Evolutionary conservation across 2,797 vertebrate species (phyloP), one percentile per base, ranked within the genome.

Genomic region (Bovichtus diacanthus): DNA sequence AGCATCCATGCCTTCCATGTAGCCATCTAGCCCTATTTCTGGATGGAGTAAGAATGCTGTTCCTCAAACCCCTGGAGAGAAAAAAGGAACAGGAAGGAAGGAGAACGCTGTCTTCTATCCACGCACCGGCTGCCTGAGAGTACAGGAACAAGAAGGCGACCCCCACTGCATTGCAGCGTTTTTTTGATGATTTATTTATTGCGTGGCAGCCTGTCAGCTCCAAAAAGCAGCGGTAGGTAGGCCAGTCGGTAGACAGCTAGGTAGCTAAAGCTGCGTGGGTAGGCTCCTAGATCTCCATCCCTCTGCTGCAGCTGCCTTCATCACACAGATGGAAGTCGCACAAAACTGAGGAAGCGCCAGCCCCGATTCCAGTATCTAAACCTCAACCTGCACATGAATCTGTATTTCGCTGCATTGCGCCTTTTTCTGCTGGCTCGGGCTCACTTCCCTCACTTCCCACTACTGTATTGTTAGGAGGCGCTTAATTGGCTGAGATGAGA

Each of bases 121-220:
- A 84, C 80, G 61, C 77, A 71, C 79, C 73, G 78, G 87, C 90
- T 85, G 90, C 86, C 84, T 86, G 82, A 83, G 81, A 90, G 81
- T 70, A 88, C 82, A 82, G 80, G 80, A 90, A 87, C 69, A 81
- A 66, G 38, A 87, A 83, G 27, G 81, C 81, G 85, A 92, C 90
- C 91, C 91, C 90, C 86, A 90, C 93, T 90, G 92, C 93, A 94
- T 87, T 94, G 93, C 93, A 94, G 93, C 83, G 82, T 87, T 90
- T 80, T 90, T 90, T 81, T 83, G 87, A 93, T 93, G 88, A 93
- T 93, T 93, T 94, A 93, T 94, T 94, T 94, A 94, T 94, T 92
- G 87, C 88, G 76, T 90, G 92, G 89, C 90, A 91, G 91, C 82
- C 86, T 89, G 88, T 90, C 91, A 89, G 90, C 90, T 92, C 84